Evolutionary conservation across 2,888 invertebrate species (phyloP), one percentile per base, ranked within the genome.

Genomic region (Amiota communis): DNA sequence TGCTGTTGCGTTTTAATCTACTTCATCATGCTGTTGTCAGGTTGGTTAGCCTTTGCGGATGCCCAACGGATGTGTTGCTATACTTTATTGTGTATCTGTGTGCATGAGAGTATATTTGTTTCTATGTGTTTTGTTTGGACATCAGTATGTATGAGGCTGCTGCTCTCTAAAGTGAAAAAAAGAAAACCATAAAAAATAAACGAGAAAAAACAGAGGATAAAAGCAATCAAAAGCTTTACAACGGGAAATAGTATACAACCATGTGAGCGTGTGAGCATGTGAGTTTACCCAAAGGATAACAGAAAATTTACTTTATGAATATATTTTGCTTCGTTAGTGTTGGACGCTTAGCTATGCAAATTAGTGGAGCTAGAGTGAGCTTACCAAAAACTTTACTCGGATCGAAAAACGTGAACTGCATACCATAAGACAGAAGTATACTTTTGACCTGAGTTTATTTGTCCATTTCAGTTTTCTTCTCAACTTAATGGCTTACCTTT

Each of bases 31-130:
- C 65, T 72, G 36, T 36, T 36, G 64, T 72, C 65, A 72, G 64
- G 65, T 57, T 20, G 71, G 56, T 72, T 65, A 72, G 64, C 71
- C 71, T 57, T 64, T 64, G 71, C 71, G 71, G 71, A 64, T 64
- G 57, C 71, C 70, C 67, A 68, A 51, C 67, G 67, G 67, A 68
- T 68, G 67, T 68, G 67, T 68, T 68, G 67, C 67, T 53, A 65
- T 65, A 48, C 65, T 48, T 51, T 68, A 53, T 51, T 46, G 46
- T 63, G 46, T 63, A 63, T 36, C n/a, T n/a, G 61, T 23, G 23
- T 61, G 23, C 23, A 57, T 15, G 57, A 57, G 20, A 15, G 20
- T 15, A 15, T 57, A 11, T 63, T 9, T 23, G 23, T 63, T 13
- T 36, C 6, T 36, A 36, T 36, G 36, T 36, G 36, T 36, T 36